Percentiles rank a stretch among this genome's conserved stretches.
These are phyloP conservation scores for Oeneis ivallda DNA, from an alignment of 2,888 invertebrate species.

Conservation along the genomic window DNA sequence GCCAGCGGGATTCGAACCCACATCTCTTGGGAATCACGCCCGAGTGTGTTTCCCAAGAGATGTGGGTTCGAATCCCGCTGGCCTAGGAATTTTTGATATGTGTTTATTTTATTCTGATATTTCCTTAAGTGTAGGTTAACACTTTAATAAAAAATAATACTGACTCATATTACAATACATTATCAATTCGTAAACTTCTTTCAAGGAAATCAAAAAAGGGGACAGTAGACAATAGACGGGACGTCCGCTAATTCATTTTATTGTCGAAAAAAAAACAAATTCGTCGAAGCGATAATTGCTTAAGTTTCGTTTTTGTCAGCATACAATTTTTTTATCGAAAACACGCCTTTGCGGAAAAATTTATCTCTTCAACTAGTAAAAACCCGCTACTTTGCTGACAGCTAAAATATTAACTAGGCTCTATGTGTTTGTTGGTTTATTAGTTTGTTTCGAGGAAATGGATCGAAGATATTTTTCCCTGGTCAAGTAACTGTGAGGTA, in stretches of 20 bases:
- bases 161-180: constrained; percentile 25
- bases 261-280: constrained; percentile 26
- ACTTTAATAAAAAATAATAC: too few relatives aligned
- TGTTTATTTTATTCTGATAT: too few relatives aligned
- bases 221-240: constrained; percentile 37
- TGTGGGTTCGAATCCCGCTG: too few relatives aligned
- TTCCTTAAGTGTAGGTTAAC: too few relatives aligned
- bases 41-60: too few relatives aligned
- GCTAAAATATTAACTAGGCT: too few relatives aligned
- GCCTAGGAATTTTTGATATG: too few relatives aligned
- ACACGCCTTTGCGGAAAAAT: constrained; percentile 33
- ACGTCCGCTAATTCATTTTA: constrained; percentile 36
- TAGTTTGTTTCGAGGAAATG: too few relatives aligned
- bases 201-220: constrained; percentile 31
- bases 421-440: background rate
- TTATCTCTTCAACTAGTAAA: constrained; percentile 27
- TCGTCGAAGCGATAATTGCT: constrained; percentile 32
- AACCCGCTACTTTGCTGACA: background rate
- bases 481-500: too few relatives aligned
- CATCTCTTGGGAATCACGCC: too few relatives aligned
- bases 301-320: constrained; percentile 30
- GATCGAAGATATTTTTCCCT: too few relatives aligned
- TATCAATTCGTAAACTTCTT: constrained; percentile 5
- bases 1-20: too few relatives aligned
- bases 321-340: constrained; percentile 26